These are phyloP conservation scores for Erinaceus europaeus DNA, from an alignment of 2,113 vertebrate genomes.

Conservation along the genomic window DNA sequence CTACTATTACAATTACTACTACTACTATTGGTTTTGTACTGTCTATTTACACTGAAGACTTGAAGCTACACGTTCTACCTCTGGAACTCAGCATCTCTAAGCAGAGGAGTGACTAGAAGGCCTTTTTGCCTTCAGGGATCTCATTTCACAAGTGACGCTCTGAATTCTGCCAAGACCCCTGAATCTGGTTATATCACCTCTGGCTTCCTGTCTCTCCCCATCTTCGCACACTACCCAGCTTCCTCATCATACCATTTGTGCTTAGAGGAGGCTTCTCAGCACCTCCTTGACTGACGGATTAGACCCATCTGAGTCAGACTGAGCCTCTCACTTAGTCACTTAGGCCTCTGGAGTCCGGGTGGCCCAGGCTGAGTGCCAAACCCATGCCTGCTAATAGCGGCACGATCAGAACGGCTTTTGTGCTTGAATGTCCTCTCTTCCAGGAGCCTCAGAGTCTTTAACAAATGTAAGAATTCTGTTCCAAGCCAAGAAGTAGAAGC, in stretches of 20 bases:
- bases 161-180: neutral
- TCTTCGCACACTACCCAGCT: neutral
- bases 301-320: constrained; percentile 21
- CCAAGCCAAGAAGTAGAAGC: neutral
- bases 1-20: too few species aligned
- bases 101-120: too few species aligned
- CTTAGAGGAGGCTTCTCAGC: neutral
- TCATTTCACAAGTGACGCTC: neutral
- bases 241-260: neutral
- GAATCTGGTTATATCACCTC: neutral
- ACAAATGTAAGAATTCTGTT: constrained; percentile 40
- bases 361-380: constrained; percentile 59
- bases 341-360: constrained; percentile 44
- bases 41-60: neutral
- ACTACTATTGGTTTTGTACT: neutral
- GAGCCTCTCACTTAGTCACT: constrained; percentile 30
- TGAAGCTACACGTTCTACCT: neutral
- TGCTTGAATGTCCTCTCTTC: constrained; percentile 54
- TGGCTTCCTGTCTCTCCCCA: neutral
- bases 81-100: neutral
- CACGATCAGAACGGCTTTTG: constrained; percentile 26
- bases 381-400: constrained; percentile 43
- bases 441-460: constrained; percentile 28
- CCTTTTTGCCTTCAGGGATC: too few species aligned
- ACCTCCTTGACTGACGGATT: neutral